These are phyloP conservation scores for Hippasteria phrygiana DNA, from an alignment of 53 echinoderm and acorn worm species.

Conservation along the genomic window DNA sequence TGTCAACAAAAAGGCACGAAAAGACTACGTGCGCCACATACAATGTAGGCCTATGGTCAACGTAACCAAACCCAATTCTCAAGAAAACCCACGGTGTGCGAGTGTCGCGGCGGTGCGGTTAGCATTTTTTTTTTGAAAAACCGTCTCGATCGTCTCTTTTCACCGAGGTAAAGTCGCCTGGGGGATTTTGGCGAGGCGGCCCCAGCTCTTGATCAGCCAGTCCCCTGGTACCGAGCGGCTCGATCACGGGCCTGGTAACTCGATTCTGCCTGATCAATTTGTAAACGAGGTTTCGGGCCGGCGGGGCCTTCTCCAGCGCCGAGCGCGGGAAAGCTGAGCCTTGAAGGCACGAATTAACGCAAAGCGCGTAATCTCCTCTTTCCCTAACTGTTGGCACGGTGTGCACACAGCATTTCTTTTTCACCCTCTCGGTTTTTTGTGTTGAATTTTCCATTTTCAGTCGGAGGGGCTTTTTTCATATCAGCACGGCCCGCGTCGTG, in stretches of 20 bases:
- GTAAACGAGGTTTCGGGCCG: constrained; percentile 67
- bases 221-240: constrained; percentile 61
- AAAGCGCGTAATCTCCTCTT: constrained; percentile 67
- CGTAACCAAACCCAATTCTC: no score
- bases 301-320: constrained; percentile 48
- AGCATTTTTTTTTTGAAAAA: background rate
- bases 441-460: constrained; percentile 21
- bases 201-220: constrained; percentile 66
- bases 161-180: constrained; percentile 48
- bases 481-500: constrained; percentile 19
- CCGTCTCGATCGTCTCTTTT: constrained; percentile 49
- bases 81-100: background rate
- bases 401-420: constrained; percentile 13
- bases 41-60: no score
- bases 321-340: constrained; percentile 62
- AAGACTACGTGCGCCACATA: no score
- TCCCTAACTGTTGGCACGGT: constrained; percentile 60
- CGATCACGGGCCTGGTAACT: constrained; percentile 63
- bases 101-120: constrained; percentile 4
- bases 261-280: constrained; percentile 68
- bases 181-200: constrained; percentile 60
- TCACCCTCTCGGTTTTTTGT: background rate
- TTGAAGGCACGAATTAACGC: constrained; percentile 63
- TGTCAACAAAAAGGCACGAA: constrained; percentile 9
- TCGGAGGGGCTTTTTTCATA: background rate